Evolutionary conservation across 2,888 invertebrate species (phyloP), one percentile per base, ranked within the genome.

Genomic region (Cephonodes hylas): DNA sequence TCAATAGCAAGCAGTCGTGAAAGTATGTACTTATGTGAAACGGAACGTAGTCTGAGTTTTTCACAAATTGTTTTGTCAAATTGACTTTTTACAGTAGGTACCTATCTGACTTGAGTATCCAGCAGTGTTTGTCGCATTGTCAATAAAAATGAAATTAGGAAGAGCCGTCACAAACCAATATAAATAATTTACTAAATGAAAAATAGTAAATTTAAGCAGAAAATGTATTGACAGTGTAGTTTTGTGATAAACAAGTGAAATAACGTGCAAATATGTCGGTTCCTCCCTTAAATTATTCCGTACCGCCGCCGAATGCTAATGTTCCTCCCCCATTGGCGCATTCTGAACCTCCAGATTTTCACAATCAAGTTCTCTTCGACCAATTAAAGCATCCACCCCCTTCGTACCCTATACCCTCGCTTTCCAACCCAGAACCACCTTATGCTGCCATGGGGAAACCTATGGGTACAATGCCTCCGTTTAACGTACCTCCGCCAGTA

Each of bases 241-340:
- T 15, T 31, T 38, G 8, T 8, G 23, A 45, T 53, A 42, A 6
- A 60, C n/a, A 18, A 13, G n/a, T 18, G n/a, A 53, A 10, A 38
- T 34, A n/a, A 38, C 1, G 10, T 20, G 45, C 10, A 13, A 74
- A 70, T 64, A 88, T 89, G 89, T 88, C 89, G 6, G 69, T 80
- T 66, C 88, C 87, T 3, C 84, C 88, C 13, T 64, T 81, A 42
- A 77, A 84, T 64, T 91, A 84, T 63, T 83, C 78, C 63, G 71
- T 88, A 15, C 88, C 88, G 58, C 89, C 89, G 22, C 88, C 89
- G 48, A 75, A 72, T 42, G 68, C 85, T 62, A 75, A 75, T 23
- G 66, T 80, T 68, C 83, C 81, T 22, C 84, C 84, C 13, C 80
- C 79, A 48, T 62, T 65, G n/a, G 67, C 73, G 34, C 68, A 73